These are phyloP conservation scores for Xenopus tropicalis DNA, from an alignment of 2,113 vertebrate genomes.

Conservation along the genomic window DNA sequence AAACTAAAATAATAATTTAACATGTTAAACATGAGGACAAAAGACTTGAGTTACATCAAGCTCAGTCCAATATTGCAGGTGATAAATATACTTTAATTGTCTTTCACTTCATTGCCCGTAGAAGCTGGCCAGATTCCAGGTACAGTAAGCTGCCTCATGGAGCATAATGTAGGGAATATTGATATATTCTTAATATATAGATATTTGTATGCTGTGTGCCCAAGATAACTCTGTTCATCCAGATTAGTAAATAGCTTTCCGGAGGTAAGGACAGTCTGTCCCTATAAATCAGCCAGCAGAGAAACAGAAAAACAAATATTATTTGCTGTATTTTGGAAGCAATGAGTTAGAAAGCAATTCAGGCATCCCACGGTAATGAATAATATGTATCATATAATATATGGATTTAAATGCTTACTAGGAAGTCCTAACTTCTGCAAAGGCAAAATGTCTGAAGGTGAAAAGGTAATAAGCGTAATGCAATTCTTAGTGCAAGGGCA, in stretches of 20 bases:
- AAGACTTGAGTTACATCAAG: not conserved
- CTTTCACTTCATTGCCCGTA: not conserved
- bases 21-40: slow-evolving; percentile 1
- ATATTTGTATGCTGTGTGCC: slow-evolving; percentile 27
- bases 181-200: slow-evolving; percentile 8
- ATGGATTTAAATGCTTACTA: no score
- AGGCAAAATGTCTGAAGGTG: no score
- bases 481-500: no score
- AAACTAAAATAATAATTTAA: not conserved
- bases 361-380: no score
- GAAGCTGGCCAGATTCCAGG: not conserved
- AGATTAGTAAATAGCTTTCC: slow-evolving; percentile 35
- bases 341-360: no score
- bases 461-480: no score
- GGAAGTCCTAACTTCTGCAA: no score
- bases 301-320: slow-evolving; percentile 15
- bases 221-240: slow-evolving; percentile 20
- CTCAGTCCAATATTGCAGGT: not conserved
- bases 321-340: no score
- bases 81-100: slow-evolving; percentile 17
- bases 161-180: not conserved
- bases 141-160: no score
- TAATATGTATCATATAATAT: no score
- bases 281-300: slow-evolving; percentile 16
- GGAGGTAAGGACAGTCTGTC: slow-evolving; percentile 37